Evolutionary conservation across 2,888 invertebrate genomes (phyloP), one percentile per base, ranked within the genome.

Genomic region (Epistrophe eligans): DNA sequence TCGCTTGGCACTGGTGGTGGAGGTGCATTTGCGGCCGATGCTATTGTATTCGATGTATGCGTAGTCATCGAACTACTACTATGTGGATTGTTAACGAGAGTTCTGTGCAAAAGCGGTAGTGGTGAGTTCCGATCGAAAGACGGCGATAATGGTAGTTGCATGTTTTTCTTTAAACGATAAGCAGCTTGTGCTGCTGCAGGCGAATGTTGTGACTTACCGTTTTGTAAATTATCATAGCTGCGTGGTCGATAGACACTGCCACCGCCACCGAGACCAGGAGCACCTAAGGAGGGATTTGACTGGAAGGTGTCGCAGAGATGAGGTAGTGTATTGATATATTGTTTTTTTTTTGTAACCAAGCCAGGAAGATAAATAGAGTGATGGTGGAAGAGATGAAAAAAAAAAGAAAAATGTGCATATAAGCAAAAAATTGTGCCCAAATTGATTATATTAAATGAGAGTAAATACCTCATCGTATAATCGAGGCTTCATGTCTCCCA

Each of bases 401-500:
- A 50, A 89, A 89, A 89, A 89, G 88, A 82, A 89, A 89, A 89
- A 84, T 79, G 90, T 91, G 90, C 89, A 87, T 89, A 24, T 87
- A 87, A 87, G 87, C 85, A 89, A 88, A 88, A 84, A 74, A 88
- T 70, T 89, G 89, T 88, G 89, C 88, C 82, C 11, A 66, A 67
- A 43, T 70, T 79, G 32, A 60, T 64, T 84, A 62, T 11, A 19
- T 77, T 38, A 79, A 35, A 70, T 66, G 55, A 15, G 24, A 58
- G 66, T 35, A 82, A 90, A 90, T 91, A 93, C 93, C 91, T 93
- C 93, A 83, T 93, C 92, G 82, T 92, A 93, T 85, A 92, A 90
- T 79, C 92, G 91, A 19, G 92, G 90, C 88, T 92, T 95, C 85
- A 95, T 93, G 62, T 94, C 93, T 84, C 94, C 93, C 35, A 94